Percentiles rank a stretch among this genome's conserved stretches.
Evolutionary conservation across 2,888 invertebrate species (phyloP).

Genomic region (Parapristionchus giblindavisi): DNA sequence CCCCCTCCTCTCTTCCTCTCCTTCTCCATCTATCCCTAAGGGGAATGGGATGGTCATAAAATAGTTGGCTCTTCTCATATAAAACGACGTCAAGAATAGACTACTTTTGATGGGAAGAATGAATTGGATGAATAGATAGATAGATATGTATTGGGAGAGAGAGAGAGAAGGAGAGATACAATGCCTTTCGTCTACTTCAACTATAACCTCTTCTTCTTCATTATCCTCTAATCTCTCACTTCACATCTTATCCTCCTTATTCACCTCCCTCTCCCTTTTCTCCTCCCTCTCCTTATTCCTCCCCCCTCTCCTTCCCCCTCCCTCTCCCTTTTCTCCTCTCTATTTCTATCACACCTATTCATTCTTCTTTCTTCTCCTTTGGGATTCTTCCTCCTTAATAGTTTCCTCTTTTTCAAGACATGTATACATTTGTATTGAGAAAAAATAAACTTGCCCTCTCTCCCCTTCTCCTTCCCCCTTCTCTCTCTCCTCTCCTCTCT

Average conservation of each 20-base stretch:
- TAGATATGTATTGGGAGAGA: neutral
- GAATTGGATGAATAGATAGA: slow-evolving; percentile 23
- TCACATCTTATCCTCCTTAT: too few species aligned
- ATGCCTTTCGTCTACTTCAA: neutral
- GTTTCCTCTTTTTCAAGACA: neutral
- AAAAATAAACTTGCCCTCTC: neutral
- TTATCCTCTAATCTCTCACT: neutral
- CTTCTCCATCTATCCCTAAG: slow-evolving; percentile 39
- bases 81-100: too few species aligned
- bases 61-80: too few species aligned
- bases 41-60: too few species aligned
- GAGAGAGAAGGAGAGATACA: slow-evolving; percentile 17
- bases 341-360: slow-evolving; percentile 11
- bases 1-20: slow-evolving; percentile 20
- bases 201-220: neutral
- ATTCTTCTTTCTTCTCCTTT: slow-evolving; percentile 3
- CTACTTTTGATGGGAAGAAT: too few species aligned
- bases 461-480: neutral
- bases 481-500: neutral
- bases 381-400: neutral
- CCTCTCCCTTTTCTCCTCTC: slow-evolving; percentile 36
- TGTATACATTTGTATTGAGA: neutral
- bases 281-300: neutral
- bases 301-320: slow-evolving; percentile 6
- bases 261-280: neutral